Conservation (phyloP, 2,888 invertebrate genomes). For the Anorthoa munda region DNA sequence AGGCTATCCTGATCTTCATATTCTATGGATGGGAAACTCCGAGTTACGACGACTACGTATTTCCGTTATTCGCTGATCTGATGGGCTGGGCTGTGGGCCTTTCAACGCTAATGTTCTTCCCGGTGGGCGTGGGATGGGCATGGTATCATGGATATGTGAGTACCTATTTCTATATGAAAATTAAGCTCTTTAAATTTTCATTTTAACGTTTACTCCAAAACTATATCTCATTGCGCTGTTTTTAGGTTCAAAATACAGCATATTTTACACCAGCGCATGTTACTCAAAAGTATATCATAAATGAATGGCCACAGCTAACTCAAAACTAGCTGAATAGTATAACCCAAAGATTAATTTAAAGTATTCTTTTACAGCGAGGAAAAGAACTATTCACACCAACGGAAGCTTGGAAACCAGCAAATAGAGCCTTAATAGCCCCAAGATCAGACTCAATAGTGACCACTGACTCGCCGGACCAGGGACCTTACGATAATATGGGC, state of each 20-base stretch:
- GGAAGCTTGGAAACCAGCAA: slow-evolving; percentile 87
- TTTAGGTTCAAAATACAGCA: neutral
- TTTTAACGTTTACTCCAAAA: neutral
- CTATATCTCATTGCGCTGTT: neutral
- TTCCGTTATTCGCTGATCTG: slow-evolving; percentile 93
- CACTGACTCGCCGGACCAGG: slow-evolving; percentile 65
- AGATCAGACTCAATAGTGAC: slow-evolving; percentile 74
- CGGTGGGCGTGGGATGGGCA: slow-evolving; percentile 90
- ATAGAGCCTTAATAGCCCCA: slow-evolving; percentile 59
- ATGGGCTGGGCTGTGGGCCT: slow-evolving; percentile 94
- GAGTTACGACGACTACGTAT: slow-evolving; percentile 92
- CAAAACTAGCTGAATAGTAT: neutral
- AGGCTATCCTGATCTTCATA: slow-evolving; percentile 94
- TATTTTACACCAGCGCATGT: neutral
- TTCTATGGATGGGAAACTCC: slow-evolving; percentile 93
- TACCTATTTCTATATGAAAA: slow-evolving; percentile 43
- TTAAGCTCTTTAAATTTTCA: neutral
- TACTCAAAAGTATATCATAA: neutral
- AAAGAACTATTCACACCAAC: slow-evolving; percentile 88
- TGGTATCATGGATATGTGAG: slow-evolving; percentile 85
- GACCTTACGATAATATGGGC: slow-evolving; percentile 77
- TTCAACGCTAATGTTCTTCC: slow-evolving; percentile 93
- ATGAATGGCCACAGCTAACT: neutral
- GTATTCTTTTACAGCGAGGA: slow-evolving; percentile 83
- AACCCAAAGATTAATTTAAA: neutral